Evolutionary conservation across 1,140 invertebrate species (phyloP), one percentile per base, ranked within the genome.

Genomic region (Papilio polyxenes): DNA sequence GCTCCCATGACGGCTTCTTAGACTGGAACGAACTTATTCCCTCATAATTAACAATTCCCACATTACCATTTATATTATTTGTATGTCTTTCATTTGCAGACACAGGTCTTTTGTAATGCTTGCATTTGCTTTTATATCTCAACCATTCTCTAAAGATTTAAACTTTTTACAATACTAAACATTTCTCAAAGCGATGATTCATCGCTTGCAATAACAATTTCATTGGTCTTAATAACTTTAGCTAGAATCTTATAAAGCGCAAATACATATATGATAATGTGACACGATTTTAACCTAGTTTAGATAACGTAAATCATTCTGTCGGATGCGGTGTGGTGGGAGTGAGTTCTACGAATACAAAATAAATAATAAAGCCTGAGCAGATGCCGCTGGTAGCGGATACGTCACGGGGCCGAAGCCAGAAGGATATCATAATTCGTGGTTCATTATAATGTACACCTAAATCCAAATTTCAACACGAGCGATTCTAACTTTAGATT

Each of bases 1-100:
- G 83, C 92, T 94, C 91, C 92, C 92, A 92, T 92, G 91, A 94
- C 92, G 90, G 84, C 51, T 82, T 86, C 86, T 86, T 91, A 84
- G 87, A 91, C 88, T 93, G 91, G 92, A 89, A 94, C 90, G 87
- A 81, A 75, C 81, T 82, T 81, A 59, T 84, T 80, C 80, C 78
- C 81, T 85, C 69, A 83, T 83, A 82, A 69, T 80, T 48, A 80
- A 44, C 20, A 44, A 69, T 49, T 75, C 44, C 20, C 44, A 75
- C n/a, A 75, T 48, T 75, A n/a, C 40, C 40, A 20, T 75, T 75
- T 20, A 44, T 20, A 48, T 44, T 20, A 48, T 40, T 75, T n/a
- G 15, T 49, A 13, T 49, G 37, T n/a, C n/a, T 20, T 65, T 13
- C 11, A 65, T 31, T 65, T 65, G 62, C 62, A 4, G 13, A 65